These are phyloP conservation scores for Terebella lapidaria DNA, from an alignment of 2,888 invertebrate species.

Conservation along the genomic window DNA sequence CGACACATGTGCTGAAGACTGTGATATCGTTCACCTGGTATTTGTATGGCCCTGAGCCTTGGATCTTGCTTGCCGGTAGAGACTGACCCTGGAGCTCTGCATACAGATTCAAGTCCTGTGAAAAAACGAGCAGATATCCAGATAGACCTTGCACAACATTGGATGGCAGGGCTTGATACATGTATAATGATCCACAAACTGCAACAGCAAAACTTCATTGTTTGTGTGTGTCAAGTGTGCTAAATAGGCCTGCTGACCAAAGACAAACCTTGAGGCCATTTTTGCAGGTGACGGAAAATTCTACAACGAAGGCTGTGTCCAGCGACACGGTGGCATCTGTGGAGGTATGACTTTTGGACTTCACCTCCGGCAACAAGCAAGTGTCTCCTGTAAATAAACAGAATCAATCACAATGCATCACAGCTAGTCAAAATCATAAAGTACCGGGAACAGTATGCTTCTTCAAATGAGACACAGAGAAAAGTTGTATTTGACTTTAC, in stretches of 20 bases:
- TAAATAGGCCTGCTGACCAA: neutral
- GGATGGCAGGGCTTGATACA: neutral
- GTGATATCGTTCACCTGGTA: too few species aligned
- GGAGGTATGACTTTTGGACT: conserved; percentile 81
- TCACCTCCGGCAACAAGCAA: conserved; percentile 54
- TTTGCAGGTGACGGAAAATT: conserved; percentile 77
- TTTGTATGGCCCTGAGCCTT: conserved; percentile 66
- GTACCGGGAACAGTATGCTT: too few species aligned
- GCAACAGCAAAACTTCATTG: too few species aligned
- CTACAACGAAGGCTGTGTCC: conserved; percentile 83
- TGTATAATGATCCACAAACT: too few species aligned
- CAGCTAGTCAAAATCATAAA: too few species aligned
- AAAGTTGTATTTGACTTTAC: too few species aligned
- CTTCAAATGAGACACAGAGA: too few species aligned
- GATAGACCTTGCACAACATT: neutral
- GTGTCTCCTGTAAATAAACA: conserved; percentile 32
- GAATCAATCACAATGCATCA: too few species aligned
- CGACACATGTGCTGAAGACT: too few species aligned
- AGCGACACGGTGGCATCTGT: conserved; percentile 87
- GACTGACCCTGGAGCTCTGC: conserved; percentile 83
- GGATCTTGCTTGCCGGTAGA: conserved; percentile 76
- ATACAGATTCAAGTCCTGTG: conserved; percentile 68
- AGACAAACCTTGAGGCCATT: conserved; percentile 54
- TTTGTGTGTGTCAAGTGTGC: too few species aligned
- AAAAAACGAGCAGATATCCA: conserved; percentile 16